Evolutionary conservation across 35 echinoderm and acorn worm species (phyloP).

Genomic region (Lytechinus variegatus): DNA sequence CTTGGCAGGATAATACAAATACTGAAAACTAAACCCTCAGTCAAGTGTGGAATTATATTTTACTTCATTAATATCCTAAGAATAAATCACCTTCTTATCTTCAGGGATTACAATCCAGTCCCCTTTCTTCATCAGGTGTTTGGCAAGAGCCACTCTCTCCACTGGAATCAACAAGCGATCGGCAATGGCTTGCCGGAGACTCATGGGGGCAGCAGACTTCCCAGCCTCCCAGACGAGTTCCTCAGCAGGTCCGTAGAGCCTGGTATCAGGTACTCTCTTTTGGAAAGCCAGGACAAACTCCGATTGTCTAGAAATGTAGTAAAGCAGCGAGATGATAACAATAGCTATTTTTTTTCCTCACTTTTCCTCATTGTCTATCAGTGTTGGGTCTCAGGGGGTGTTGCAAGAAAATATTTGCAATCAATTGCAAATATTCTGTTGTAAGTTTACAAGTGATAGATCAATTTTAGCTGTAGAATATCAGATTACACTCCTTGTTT

Average conservation of each 20-base stretch:
- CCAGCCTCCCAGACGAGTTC: slow-evolving; percentile 87
- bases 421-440: no score
- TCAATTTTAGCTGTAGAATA: no score
- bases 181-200: slow-evolving; percentile 67
- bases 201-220: slow-evolving; percentile 58
- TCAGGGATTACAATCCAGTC: slow-evolving; percentile 76
- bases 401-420: no score
- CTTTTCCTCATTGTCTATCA: no score
- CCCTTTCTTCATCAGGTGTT: slow-evolving; percentile 73
- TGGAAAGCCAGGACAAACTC: slow-evolving; percentile 73
- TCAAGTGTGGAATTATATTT: no score
- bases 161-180: slow-evolving; percentile 69
- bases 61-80: no score
- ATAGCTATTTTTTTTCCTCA: no score
- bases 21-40: no score
- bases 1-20: no score
- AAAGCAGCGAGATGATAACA: background rate
- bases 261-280: slow-evolving; percentile 61
- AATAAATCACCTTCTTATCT: slow-evolving; percentile 54
- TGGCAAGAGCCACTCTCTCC: slow-evolving; percentile 75
- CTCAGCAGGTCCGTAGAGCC: slow-evolving; percentile 66
- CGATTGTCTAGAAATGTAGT: slow-evolving; percentile 43
- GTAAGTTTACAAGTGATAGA: no score
- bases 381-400: no score
- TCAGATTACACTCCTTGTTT: no score